Percentiles rank a stretch among this genome's conserved stretches.
phyloP scores from a whole-genome alignment of 2,797 vertebrate genomes.

The Leptatherina wallacei region DNA sequence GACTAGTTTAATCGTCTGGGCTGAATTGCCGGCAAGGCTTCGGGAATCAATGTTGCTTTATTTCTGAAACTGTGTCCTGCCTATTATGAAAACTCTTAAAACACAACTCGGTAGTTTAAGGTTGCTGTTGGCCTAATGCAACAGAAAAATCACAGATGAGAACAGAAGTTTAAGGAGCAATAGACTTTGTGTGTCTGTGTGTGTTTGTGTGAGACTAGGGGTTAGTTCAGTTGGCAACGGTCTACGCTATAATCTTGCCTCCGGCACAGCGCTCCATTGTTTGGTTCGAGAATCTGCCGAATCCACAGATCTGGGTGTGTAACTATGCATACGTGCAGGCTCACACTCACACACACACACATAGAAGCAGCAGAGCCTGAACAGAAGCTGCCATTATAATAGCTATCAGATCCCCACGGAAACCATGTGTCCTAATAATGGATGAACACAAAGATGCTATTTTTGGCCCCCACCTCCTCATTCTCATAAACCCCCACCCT shows the following conservation, averaged over 20 bases:
- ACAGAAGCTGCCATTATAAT: slow-evolving; percentile 81
- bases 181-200: slow-evolving; percentile 25
- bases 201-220: slow-evolving; percentile 18
- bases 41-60: background rate
- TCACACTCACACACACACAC: slow-evolving; percentile 18
- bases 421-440: slow-evolving; percentile 67
- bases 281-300: slow-evolving; percentile 69
- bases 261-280: slow-evolving; percentile 83
- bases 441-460: slow-evolving; percentile 80
- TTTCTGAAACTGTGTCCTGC: slow-evolving; percentile 2
- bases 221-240: slow-evolving; percentile 61
- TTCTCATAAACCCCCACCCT: slow-evolving; percentile 48
- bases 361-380: slow-evolving; percentile 41
- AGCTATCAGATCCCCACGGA: slow-evolving; percentile 65
- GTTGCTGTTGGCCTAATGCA: slow-evolving; percentile 17
- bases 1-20: slow-evolving; percentile 15
- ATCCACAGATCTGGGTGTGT: slow-evolving; percentile 67
- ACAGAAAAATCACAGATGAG: slow-evolving; percentile 46
- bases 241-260: slow-evolving; percentile 66
- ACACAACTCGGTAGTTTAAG: background rate
- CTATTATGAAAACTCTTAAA: background rate
- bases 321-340: slow-evolving; percentile 31
- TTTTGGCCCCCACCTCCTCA: slow-evolving; percentile 71
- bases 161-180: slow-evolving; percentile 47
- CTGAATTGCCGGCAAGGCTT: slow-evolving; percentile 2